These are phyloP conservation scores for Callyntrura guangdongensis DNA, from an alignment of 2,888 invertebrate species.

Conservation along the genomic window DNA sequence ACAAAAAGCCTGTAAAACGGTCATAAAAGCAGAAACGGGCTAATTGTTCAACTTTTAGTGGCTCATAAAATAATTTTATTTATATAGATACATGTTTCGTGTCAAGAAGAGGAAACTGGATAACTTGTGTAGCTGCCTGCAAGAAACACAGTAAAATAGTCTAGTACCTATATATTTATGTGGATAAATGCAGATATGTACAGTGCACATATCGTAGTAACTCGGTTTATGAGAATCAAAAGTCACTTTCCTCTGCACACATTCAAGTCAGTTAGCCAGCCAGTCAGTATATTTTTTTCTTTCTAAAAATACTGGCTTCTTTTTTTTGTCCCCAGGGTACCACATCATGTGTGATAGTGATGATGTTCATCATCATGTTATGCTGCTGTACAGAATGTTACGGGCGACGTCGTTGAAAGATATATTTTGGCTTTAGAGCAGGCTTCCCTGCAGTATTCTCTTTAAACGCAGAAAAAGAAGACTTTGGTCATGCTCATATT, in stretches of 20 bases:
- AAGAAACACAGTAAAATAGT: neutral
- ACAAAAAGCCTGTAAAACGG: slow-evolving; percentile 76
- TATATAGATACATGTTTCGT: slow-evolving; percentile 30
- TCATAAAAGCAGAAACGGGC: slow-evolving; percentile 82
- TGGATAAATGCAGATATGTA: neutral
- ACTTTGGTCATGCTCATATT: slow-evolving; percentile 18
- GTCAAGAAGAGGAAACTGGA: neutral
- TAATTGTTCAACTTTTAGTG: slow-evolving; percentile 82
- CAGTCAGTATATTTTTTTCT: neutral
- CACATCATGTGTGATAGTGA: neutral
- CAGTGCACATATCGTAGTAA: neutral
- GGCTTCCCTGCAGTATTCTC: neutral
- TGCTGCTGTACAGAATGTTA: slow-evolving; percentile 1
- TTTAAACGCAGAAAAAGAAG: slow-evolving; percentile 11
- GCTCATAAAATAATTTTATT: slow-evolving; percentile 81
- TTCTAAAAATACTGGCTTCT: slow-evolving; percentile 2
- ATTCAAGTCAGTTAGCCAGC: neutral
- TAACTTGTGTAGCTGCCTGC: neutral
- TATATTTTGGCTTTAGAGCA: neutral
- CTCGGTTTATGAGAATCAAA: too few relatives aligned
- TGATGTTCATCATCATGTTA: slow-evolving; percentile 1
- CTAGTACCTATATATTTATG: neutral
- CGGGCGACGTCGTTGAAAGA: neutral
- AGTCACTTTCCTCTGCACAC: neutral
- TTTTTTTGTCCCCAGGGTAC: slow-evolving; percentile 59